Percentiles rank a stretch among this genome's conserved stretches.
These are phyloP conservation scores for Calephelis nemesis DNA, from an alignment of 1,140 invertebrate species.

Conservation along the genomic window DNA sequence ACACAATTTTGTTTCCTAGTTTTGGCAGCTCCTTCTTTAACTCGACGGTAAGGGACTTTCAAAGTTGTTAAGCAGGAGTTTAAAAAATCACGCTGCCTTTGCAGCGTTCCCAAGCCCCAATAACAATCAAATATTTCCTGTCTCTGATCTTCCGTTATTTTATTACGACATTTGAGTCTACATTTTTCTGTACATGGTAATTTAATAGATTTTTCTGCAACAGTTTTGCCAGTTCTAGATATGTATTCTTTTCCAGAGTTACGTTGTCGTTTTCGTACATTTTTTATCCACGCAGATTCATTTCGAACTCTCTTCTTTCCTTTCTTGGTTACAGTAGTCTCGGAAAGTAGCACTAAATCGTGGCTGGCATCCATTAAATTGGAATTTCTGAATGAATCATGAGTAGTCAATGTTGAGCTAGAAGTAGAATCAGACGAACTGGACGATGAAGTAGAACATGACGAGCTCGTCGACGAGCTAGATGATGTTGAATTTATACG, in stretches of 20 bases:
- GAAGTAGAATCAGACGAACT: constrained; percentile 6
- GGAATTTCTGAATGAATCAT: constrained; percentile 42
- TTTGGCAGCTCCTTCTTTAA: neutral
- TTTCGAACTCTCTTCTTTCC: constrained; percentile 11
- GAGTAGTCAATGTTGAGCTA: constrained; percentile 24
- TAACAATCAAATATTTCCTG: constrained; percentile 9
- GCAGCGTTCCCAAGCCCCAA: constrained; percentile 9
- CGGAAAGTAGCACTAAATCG: neutral
- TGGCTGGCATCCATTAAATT: constrained; percentile 33
- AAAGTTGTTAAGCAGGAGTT: constrained; percentile 6
- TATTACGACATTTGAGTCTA: neutral
- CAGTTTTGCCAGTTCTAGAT: constrained; percentile 17
- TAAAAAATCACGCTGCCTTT: constrained; percentile 17
- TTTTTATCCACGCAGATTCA: constrained; percentile 1
- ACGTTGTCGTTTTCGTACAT: neutral
- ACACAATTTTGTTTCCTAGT: constrained; percentile 10
- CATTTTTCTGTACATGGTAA: constrained; percentile 14
- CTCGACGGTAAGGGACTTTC: neutral
- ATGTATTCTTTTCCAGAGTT: constrained; percentile 13
- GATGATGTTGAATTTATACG: constrained; percentile 20
- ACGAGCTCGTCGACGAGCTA: constrained; percentile 6
- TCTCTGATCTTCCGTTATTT: constrained; percentile 13
- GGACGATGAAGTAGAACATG: constrained; percentile 11
- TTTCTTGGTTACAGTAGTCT: constrained; percentile 1
- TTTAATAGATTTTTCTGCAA: neutral